phyloP scores from a whole-genome alignment of 2,797 vertebrate genomes.

The Sebastes diaconus region DNA sequence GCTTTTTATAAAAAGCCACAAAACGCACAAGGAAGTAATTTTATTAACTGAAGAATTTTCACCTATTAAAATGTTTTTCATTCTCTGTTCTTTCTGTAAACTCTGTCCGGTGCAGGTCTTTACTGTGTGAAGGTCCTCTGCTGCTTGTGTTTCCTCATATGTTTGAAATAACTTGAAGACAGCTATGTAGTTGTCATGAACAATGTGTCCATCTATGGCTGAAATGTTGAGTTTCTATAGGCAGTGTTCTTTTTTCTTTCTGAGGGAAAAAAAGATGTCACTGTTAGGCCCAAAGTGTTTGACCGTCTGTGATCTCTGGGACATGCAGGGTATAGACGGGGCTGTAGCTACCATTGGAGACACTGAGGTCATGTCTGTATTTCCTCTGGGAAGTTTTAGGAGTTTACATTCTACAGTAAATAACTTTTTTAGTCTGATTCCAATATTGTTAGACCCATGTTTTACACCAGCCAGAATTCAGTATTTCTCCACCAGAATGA shows the following conservation, averaged over 20 bases:
- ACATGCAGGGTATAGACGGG: accelerated
- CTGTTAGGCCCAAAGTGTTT: not conserved
- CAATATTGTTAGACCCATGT: not conserved
- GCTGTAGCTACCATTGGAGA: not conserved
- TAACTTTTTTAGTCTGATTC: not conserved
- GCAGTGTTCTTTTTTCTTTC: no score
- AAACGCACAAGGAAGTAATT: not conserved
- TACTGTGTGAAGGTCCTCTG: not conserved
- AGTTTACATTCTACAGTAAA: not conserved
- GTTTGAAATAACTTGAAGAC: not conserved
- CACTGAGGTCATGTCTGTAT: not conserved
- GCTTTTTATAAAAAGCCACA: not conserved
- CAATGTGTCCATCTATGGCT: not conserved
- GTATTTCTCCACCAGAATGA: not conserved
- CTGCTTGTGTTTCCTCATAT: not conserved
- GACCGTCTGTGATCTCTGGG: not conserved
- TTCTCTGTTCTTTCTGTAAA: not conserved
- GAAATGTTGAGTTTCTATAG: no score
- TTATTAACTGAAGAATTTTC: not conserved
- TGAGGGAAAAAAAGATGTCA: not conserved
- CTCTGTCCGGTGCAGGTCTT: not conserved
- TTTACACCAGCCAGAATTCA: not conserved
- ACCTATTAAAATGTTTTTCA: not conserved
- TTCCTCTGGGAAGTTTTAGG: not conserved
- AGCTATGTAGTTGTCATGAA: not conserved